These are phyloP conservation scores for Dicrostonyx torquatus DNA, from an alignment of 2,797 vertebrate species.

Conservation along the genomic window DNA sequence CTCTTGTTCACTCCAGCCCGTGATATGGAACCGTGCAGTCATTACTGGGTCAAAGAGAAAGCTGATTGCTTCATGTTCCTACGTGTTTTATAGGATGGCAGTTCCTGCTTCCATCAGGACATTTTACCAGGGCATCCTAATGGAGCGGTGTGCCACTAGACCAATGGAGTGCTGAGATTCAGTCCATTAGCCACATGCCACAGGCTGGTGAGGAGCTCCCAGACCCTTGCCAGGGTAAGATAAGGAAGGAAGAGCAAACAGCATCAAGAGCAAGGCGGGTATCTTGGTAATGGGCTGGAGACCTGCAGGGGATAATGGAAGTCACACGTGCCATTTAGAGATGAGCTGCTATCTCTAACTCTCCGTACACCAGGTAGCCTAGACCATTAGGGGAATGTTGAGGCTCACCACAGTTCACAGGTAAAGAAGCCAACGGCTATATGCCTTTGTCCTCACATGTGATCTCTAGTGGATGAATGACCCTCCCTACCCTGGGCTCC, in stretches of 20 bases:
- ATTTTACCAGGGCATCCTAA: slow-evolving; percentile 74
- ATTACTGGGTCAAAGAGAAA: slow-evolving; percentile 73
- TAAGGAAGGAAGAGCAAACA: not conserved
- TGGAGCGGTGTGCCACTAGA: not conserved
- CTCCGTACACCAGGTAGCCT: not conserved
- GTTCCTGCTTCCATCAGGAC: slow-evolving; percentile 80
- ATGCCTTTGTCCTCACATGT: not conserved
- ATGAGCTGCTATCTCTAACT: not conserved
- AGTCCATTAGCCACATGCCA: not conserved
- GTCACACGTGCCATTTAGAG: not conserved
- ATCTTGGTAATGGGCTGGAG: not conserved
- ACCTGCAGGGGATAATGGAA: not conserved
- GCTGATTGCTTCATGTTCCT: slow-evolving; percentile 84
- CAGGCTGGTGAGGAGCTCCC: not conserved
- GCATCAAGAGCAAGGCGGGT: accelerated
- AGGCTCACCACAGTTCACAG: not conserved
- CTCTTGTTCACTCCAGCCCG: slow-evolving; percentile 51
- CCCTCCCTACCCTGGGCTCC: not conserved
- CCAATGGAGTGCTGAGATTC: accelerated
- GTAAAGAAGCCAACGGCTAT: not conserved
- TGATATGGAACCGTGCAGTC: slow-evolving; percentile 72
- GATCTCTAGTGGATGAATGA: not conserved
- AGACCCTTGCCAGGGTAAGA: not conserved
- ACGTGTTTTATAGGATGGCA: slow-evolving; percentile 77
- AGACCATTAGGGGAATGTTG: not conserved